Evolutionary conservation across 2,888 invertebrate species (phyloP).

Genomic region (Trachelus iudaicus): DNA sequence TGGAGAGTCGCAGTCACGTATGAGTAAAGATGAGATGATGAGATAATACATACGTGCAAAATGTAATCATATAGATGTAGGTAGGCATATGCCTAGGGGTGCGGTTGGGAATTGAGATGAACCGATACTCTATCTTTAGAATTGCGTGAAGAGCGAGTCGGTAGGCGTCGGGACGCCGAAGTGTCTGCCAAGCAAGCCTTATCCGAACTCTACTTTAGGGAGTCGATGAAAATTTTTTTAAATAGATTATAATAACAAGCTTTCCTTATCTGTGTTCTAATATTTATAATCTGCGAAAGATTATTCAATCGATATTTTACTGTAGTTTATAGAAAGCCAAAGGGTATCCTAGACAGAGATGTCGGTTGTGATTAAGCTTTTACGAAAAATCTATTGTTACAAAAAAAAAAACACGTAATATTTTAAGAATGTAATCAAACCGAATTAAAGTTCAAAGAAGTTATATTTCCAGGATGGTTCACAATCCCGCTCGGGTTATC

Average conservation of each 20-base stretch:
- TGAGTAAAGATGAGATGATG: neutral
- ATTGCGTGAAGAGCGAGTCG: neutral
- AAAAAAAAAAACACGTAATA: neutral
- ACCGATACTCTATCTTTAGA: slow-evolving; percentile 31
- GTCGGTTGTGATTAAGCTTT: neutral
- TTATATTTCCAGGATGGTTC: neutral
- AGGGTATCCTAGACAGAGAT: neutral
- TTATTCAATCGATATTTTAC: neutral
- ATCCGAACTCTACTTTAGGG: slow-evolving; percentile 29
- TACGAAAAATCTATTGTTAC: neutral
- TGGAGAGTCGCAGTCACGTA: neutral
- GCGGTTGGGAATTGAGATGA: neutral
- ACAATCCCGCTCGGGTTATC: neutral
- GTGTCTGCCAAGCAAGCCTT: slow-evolving; percentile 37
- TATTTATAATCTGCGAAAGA: neutral
- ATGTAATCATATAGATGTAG: neutral
- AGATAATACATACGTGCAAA: neutral
- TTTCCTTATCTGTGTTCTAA: neutral
- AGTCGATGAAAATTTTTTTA: neutral
- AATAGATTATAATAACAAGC: neutral
- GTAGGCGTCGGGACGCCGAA: slow-evolving; percentile 30
- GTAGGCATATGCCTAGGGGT: neutral
- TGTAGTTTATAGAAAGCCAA: neutral
- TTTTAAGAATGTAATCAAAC: neutral
- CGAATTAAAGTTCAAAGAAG: neutral